Evolutionary conservation across 2,888 invertebrate species (phyloP).

Genomic region (Leistus spinibarbis): DNA sequence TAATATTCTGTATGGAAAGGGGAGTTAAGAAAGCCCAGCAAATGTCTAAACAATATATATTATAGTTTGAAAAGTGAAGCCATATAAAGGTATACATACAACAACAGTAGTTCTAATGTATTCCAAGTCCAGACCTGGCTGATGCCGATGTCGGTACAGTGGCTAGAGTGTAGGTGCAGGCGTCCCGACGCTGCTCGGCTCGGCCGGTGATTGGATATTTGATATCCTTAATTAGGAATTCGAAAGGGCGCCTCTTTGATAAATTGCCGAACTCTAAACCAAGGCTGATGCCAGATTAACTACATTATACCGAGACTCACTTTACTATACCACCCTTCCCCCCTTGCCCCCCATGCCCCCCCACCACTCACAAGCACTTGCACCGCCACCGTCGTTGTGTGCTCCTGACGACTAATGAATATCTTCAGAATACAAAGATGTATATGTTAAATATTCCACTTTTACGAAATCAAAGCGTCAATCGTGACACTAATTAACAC

Average conservation of each 20-base stretch:
- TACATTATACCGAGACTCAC: conserved; percentile 17
- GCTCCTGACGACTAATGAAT: not conserved
- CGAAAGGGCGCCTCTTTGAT: conserved; percentile 44
- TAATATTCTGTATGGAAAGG: too few species aligned
- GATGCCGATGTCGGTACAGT: too few species aligned
- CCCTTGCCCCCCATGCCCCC: not conserved
- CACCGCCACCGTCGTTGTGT: not conserved
- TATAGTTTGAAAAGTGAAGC: not conserved
- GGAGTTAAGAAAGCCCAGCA: too few species aligned
- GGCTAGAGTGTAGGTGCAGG: not conserved
- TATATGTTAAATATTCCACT: not conserved
- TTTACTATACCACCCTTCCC: not conserved
- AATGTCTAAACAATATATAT: not conserved
- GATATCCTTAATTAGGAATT: conserved; percentile 46
- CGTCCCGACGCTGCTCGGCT: too few species aligned
- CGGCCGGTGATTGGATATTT: conserved; percentile 43
- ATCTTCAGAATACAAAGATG: not conserved
- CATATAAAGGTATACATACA: too few species aligned
- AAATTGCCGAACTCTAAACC: conserved; percentile 44
- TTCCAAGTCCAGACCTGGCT: not conserved
- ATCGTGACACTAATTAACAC: not conserved
- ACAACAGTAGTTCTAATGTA: too few species aligned
- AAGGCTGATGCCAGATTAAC: conserved; percentile 35
- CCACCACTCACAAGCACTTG: not conserved
- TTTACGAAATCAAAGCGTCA: not conserved